phyloP scores from a whole-genome alignment of 2,797 vertebrate species.

The Arnoldichthys spilopterus region DNA sequence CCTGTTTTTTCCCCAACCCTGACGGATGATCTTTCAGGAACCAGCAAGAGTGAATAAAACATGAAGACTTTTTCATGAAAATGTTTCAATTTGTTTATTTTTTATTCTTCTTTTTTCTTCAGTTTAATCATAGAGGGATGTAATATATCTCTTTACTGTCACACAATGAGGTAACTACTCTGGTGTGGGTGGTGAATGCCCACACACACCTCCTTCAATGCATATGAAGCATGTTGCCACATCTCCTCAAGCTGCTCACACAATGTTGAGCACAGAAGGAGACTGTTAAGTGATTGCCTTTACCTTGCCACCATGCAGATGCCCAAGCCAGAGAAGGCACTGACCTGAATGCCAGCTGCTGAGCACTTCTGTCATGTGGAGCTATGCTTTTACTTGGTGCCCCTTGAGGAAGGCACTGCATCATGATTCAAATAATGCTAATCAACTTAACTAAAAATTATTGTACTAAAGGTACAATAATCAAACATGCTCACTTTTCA shows the following conservation, averaged over 20 bases:
- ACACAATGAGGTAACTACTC: not conserved
- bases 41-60: conserved; percentile 7
- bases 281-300: not conserved
- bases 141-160: conserved; percentile 4
- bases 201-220: not conserved
- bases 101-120: not conserved
- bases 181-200: not conserved
- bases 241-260: conserved; percentile 15
- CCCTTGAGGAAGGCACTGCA: not conserved
- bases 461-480: too few relatives aligned
- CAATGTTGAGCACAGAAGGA: not conserved
- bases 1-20: conserved; percentile 2
- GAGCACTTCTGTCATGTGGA: not conserved
- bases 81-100: not conserved
- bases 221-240: not conserved
- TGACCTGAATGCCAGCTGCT: not conserved
- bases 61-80: not conserved
- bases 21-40: conserved; percentile 52
- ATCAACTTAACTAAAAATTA: too few relatives aligned
- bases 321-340: not conserved
- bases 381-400: not conserved
- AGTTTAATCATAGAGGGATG: conserved; percentile 48
- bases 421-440: not conserved
- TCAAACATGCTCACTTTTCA: too few relatives aligned
- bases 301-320: not conserved